Base-by-base conservation (phyloP, 2,888 invertebrate species). In the Sycophila texana region DNA sequence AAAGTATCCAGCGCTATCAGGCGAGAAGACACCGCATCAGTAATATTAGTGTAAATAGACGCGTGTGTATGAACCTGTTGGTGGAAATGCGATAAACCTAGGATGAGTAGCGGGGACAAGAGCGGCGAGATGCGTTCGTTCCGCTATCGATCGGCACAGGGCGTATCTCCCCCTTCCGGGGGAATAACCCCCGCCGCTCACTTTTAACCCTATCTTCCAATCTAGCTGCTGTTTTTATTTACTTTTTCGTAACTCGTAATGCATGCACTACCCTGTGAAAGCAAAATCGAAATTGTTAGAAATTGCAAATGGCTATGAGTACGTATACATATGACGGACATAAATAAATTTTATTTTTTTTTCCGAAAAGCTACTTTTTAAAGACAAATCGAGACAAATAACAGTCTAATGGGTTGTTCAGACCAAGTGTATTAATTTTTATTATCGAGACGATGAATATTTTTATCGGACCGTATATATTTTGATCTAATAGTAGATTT, bases 101-200 rank as follows among this genome's bases (percentile, higher is more conserved):
- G 70, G 60, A 66, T 51, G 70, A 72, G 78, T 58, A 30, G 26
- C 22, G 55, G 79, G 61, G 72, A 76, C 80, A 66, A 80, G 77
- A 72, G 80, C 76, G 78, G 79, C 77, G 74, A 84, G 84, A 86
- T 86, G 85, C 86, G 85, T 86, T 85, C 86, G 84, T 86, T 87
- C 86, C 86, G 85, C 85, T 86, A 87, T 87, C 86, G 87, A 87
- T 86, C 85, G 84, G 83, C 83, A 39, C 39, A 85, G 86, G 87
- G 87, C 86, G 87, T 87, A 86, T 87, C 86, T 86, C 83, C 18
- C 53, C 18, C 18, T 60, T 63, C 26, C 63, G 75, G 82, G 85
- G 86, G 86, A 86, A 85, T 85, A 83, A 83, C 83, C 60, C 13
- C n/a, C 60, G 51, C 47, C 53, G 39, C 55, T 20, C 58, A 58